Conservation (phyloP, 2,797 vertebrate species). For the Pampus argenteus region DNA sequence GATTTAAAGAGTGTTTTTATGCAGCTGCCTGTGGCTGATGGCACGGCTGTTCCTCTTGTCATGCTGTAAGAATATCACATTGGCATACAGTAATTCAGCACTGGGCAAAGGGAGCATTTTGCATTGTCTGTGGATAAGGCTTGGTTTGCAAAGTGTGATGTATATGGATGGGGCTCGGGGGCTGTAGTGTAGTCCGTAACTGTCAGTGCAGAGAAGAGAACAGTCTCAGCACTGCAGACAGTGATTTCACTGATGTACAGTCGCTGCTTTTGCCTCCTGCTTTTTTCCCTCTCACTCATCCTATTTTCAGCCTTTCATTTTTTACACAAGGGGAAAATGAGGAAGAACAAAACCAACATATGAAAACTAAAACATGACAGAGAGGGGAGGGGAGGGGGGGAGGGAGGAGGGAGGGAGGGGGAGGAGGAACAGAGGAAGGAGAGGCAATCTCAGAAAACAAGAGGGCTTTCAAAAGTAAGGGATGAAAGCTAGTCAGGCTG, state of each 20-base stretch:
- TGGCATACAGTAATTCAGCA: slow-evolving; percentile 58
- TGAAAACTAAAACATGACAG: slow-evolving; percentile 84
- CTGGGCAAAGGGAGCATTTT: slow-evolving; percentile 32
- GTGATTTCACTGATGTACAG: slow-evolving; percentile 68
- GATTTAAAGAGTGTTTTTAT: slow-evolving; percentile 71
- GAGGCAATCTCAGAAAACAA: slow-evolving; percentile 84
- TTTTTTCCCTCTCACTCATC: slow-evolving; percentile 65
- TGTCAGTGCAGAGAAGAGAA: slow-evolving; percentile 72
- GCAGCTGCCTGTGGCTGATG: slow-evolving; percentile 71
- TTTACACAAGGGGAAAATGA: slow-evolving; percentile 84
- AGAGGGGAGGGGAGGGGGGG: slow-evolving; percentile 48
- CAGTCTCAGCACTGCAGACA: slow-evolving; percentile 64
- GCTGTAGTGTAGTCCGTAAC: slow-evolving; percentile 55
- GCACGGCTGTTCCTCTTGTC: slow-evolving; percentile 67
- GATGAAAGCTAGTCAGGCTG: slow-evolving; percentile 86
- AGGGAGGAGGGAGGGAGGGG: slow-evolving; percentile 42
- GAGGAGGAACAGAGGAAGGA: slow-evolving; percentile 77
- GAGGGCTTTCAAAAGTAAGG: slow-evolving; percentile 86
- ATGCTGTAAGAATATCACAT: slow-evolving; percentile 58
- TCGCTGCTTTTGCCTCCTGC: slow-evolving; percentile 57
- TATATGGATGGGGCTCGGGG: slow-evolving; percentile 70
- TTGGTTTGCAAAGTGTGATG: slow-evolving; percentile 68
- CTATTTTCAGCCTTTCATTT: slow-evolving; percentile 78
- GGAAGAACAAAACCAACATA: slow-evolving; percentile 83
- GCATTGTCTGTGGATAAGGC: slow-evolving; percentile 48